phyloP scores from a whole-genome alignment of 2,113 vertebrate species.

The Mellivora capensis region DNA sequence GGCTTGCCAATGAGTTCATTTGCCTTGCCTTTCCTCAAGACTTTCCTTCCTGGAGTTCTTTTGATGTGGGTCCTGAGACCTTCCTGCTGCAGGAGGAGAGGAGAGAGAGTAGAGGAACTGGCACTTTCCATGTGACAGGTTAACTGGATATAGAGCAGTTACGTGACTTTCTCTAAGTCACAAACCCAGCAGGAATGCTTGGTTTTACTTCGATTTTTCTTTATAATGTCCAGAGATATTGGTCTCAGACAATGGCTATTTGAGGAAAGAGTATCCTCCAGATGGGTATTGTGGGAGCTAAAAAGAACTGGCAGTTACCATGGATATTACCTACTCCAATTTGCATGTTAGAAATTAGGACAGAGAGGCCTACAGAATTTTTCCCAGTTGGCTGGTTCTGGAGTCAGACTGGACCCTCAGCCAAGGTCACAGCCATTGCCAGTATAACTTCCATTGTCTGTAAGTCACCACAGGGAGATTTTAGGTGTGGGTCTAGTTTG shows the following conservation, averaged over 20 bases:
- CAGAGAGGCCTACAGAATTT: too few species aligned
- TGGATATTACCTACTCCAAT: background rate
- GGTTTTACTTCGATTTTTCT: background rate
- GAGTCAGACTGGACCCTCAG: background rate
- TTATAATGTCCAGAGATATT: background rate
- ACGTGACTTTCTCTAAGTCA: background rate
- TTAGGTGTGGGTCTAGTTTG: background rate
- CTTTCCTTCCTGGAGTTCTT: background rate
- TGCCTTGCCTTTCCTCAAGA: background rate
- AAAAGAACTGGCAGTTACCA: background rate
- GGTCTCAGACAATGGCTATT: background rate
- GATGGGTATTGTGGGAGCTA: background rate
- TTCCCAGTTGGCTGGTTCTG: background rate
- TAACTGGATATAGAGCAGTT: background rate
- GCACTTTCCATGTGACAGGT: background rate
- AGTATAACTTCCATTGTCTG: background rate
- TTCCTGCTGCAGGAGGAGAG: background rate
- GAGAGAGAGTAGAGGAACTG: background rate
- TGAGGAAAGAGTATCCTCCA: background rate
- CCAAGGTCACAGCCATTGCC: background rate
- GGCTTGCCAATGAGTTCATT: background rate
- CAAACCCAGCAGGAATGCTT: background rate
- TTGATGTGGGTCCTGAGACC: background rate
- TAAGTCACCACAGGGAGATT: background rate
- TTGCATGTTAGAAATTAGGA: background rate